Conservation (phyloP, 23 tunicate species). For the Oikopleura albicans region DNA sequence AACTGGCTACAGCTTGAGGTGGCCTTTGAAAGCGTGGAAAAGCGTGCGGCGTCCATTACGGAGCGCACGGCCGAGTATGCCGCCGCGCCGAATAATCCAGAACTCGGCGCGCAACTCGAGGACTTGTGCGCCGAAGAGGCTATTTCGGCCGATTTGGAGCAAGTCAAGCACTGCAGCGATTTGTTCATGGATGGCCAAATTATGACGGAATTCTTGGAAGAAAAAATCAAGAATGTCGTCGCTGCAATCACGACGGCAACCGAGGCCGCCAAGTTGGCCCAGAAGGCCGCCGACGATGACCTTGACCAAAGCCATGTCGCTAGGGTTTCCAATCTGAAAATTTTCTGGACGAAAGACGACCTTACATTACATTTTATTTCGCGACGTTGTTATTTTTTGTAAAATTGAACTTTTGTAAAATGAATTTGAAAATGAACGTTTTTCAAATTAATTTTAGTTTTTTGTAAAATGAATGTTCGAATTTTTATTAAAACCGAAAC, state of each 20-base stretch:
- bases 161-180: neutral
- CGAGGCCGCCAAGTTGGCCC: neutral
- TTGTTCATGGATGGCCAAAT: neutral
- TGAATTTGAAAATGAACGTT: too few species aligned
- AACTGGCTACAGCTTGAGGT: neutral
- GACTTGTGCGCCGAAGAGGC: neutral
- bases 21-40: neutral
- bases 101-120: neutral
- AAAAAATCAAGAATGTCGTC: neutral
- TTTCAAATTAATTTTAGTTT: too few species aligned
- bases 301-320: neutral
- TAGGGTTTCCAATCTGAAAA: too few species aligned
- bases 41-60: neutral
- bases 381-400: too few species aligned
- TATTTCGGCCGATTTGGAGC: neutral
- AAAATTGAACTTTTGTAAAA: too few species aligned
- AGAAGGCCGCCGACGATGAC: neutral
- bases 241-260: neutral
- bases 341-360: too few species aligned
- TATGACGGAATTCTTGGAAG: neutral
- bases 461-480: too few species aligned
- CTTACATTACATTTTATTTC: too few species aligned
- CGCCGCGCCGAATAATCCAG: neutral
- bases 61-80: neutral
- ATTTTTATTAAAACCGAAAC: too few species aligned